Evolutionary conservation across 2,888 invertebrate genomes (phyloP).

Genomic region (Euzetes globulus): DNA sequence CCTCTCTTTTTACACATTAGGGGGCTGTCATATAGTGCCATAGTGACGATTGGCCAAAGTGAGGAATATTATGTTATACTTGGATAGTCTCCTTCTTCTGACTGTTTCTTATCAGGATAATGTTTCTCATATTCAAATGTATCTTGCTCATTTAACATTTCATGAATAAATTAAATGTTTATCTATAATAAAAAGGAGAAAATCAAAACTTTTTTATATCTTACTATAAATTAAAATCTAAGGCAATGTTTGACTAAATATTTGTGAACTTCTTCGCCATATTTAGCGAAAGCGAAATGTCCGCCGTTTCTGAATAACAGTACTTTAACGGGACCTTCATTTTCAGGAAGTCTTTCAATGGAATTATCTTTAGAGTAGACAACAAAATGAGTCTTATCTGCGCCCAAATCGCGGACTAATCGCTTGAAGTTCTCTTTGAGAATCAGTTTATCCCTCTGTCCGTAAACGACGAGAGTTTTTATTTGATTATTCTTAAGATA

Average conservation of each 20-base stretch:
- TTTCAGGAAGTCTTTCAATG: not conserved
- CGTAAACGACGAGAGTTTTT: conserved; percentile 24
- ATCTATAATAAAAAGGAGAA: no score
- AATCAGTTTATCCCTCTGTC: conserved; percentile 20
- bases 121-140: no score
- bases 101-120: no score
- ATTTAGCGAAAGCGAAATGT: conserved; percentile 30
- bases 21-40: no score
- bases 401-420: not conserved
- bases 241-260: not conserved
- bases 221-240: no score
- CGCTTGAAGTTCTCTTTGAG: not conserved
- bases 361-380: not conserved
- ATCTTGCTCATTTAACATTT: no score
- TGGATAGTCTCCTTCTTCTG: no score
- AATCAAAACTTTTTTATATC: no score
- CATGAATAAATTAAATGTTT: no score
- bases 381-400: not conserved
- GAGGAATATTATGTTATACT: no score
- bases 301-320: conserved; percentile 18
- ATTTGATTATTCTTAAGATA: not conserved
- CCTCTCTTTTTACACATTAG: no score
- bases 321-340: not conserved
- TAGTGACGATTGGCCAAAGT: no score
- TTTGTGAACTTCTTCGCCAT: not conserved